Evolutionary conservation across 1,140 invertebrate species (phyloP), one percentile per base, ranked within the genome.

Genomic region (Pentalonia nigronervosa): DNA sequence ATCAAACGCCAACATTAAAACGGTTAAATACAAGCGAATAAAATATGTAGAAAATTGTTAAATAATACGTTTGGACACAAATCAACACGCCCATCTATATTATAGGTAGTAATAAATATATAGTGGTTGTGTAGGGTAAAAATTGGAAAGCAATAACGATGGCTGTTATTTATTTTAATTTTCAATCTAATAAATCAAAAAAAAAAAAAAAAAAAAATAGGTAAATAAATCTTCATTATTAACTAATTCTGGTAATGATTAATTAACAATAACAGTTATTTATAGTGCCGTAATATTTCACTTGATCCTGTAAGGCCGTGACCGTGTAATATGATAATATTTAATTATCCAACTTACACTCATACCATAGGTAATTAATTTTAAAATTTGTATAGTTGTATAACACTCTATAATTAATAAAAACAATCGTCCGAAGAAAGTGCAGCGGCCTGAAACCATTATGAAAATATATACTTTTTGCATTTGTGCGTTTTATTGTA

Each of bases 91-190:
- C 91, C 91, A 84, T 76, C n/a, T 6, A n/a, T n/a, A n/a, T 76
- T 76, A 76, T 17, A 76, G 1, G n/a, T 92, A 81, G 41, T 41
- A 41, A 4, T 41, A 41, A 41, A 45, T 91, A 45, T 47, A 84
- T 30, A 81, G n/a, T 34, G 20, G 41, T 92, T 36, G 91, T 76
- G 91, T 92, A 76, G 91, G 91, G 91, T 92, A 50, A 92, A 92
- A 92, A 83, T 83, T 48, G 91, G 47, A 92, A 92, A 92, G 60
- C 76, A 47, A 92, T 92, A 92, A 81, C 91, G 91, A 92, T 84
- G 47, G 36, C 91, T n/a, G 47, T 21, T 91, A 83, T 67, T 91
- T 91, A 53, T 92, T 91, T 47, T 20, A 45, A 41, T 90, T 25
- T 76, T 25, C 67, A 34, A 47, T 34, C 47, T 23, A 47, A 83